phyloP scores from a whole-genome alignment of 2,888 invertebrate genomes.

The Clunio marinus region DNA sequence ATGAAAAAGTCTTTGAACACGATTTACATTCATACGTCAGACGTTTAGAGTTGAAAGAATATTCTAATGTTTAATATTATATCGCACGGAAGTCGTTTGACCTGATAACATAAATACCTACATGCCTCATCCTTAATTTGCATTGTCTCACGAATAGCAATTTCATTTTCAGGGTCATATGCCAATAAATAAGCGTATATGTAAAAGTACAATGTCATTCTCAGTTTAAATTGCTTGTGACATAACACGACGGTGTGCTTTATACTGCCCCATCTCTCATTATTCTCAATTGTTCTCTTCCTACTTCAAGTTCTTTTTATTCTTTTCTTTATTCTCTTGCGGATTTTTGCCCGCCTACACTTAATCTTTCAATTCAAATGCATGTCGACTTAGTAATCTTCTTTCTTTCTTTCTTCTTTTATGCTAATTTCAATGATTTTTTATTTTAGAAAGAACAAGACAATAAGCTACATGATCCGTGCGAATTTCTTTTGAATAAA shows the following conservation, averaged over 20 bases:
- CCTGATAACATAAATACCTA: background rate
- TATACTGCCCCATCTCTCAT: slow-evolving; percentile 26
- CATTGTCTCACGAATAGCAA: background rate
- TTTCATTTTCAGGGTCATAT: slow-evolving; percentile 27
- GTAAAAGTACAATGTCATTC: background rate
- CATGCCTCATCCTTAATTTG: too few species aligned
- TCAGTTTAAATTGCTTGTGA: too few species aligned
- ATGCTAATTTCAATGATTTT: background rate
- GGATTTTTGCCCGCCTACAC: background rate
- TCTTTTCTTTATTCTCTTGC: background rate
- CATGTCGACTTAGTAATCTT: background rate
- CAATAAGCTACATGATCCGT: background rate
- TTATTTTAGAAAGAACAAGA: background rate
- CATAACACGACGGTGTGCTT: background rate
- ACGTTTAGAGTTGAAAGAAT: too few species aligned
- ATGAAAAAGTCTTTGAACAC: too few species aligned
- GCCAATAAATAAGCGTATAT: slow-evolving; percentile 1
- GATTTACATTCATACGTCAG: too few species aligned
- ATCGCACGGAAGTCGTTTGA: slow-evolving; percentile 5
- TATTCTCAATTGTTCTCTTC: slow-evolving; percentile 34
- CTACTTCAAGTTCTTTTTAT: slow-evolving; percentile 29
- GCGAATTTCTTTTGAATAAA: slow-evolving; percentile 7
- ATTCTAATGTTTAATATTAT: too few species aligned
- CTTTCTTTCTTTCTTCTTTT: background rate
- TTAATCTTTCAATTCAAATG: slow-evolving; percentile 12